These are phyloP conservation scores for Stegostoma tigrinum DNA, from an alignment of 2,113 vertebrate genomes.

Conservation along the genomic window DNA sequence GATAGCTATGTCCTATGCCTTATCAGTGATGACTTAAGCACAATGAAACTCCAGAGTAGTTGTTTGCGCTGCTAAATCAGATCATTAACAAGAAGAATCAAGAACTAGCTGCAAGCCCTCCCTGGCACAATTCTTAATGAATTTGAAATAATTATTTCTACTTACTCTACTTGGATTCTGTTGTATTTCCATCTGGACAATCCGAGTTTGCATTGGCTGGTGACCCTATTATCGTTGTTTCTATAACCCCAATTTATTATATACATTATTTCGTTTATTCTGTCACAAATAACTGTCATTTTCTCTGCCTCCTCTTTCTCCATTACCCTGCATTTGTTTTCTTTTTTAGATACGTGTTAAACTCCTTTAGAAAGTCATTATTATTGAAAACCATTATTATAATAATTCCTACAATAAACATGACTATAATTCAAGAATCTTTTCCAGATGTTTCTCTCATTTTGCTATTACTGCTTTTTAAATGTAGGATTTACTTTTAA, in stretches of 20 bases:
- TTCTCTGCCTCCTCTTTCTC: neutral
- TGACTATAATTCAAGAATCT: neutral
- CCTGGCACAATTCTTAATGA: neutral
- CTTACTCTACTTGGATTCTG: neutral
- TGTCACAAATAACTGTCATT: neutral
- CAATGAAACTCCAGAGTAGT: neutral
- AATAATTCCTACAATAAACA: neutral
- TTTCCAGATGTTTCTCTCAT: neutral
- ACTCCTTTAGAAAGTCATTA: neutral
- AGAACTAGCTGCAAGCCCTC: neutral
- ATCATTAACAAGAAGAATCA: neutral
- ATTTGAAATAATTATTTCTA: neutral
- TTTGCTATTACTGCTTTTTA: neutral
- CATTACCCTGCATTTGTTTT: neutral
- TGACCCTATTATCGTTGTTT: neutral
- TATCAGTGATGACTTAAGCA: neutral
- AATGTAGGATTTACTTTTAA: neutral
- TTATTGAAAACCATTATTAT: too few relatives aligned
- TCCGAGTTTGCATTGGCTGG: neutral
- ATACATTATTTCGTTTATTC: neutral
- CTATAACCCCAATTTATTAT: neutral
- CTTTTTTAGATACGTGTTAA: neutral
- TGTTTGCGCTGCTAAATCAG: neutral
- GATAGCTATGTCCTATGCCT: neutral
- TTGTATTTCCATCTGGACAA: neutral